Base-by-base conservation (phyloP, 1,140 invertebrate species). In the Ditylenchus dipsaci region DNA sequence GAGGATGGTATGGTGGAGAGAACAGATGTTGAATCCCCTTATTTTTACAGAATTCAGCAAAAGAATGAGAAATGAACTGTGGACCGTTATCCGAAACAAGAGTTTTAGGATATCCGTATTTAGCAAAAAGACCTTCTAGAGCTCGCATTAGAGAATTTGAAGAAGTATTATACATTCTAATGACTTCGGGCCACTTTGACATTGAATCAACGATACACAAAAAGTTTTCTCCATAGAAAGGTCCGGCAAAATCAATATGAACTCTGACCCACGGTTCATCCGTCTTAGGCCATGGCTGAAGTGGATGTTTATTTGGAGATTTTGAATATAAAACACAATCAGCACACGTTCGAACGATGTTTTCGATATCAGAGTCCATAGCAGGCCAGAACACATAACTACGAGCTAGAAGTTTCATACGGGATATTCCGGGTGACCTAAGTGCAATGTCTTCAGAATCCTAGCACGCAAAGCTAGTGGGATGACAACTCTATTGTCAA, bases 341-440 rank as follows among this genome's bases (percentile, higher is more conserved):
- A 23, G 56, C 15, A 68, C 65, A 66, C 26, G 26, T 66, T 0
- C 43, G 59, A 17, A 66, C 65, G 1, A 66, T 29, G 21, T 33
- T 66, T 68, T 66, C 65, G 11, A 66, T 67, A 29, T 66, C 65
- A 17, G 65, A 26, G 65, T 66, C 65, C 26, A 66, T 26, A 30
- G 17, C 66, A 0, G 65, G 64, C 65, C 65, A 66, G 9, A 30
- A 66, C 17, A 66, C n/a, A 26, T 66, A 42, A 15, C 74, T 78
- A 19, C 86, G 58, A 1, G 87, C 80, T 17, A 86, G 57, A 0
- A 78, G 70, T 77, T 88, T 88, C 86, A 88, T 88, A 0, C 77
- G 80, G 0, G 83, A 83, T 9, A 87, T 84, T 5, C 87, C 86
- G 83, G 81, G 73, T 88, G 87, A 1, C 81, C 84, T 13, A 67